A percentile compares a stretch with the other conserved stretches of the same genome.
These are phyloP conservation scores for Tipula vernalis DNA, from an alignment of 2,888 invertebrate genomes.

Conservation along the genomic window DNA sequence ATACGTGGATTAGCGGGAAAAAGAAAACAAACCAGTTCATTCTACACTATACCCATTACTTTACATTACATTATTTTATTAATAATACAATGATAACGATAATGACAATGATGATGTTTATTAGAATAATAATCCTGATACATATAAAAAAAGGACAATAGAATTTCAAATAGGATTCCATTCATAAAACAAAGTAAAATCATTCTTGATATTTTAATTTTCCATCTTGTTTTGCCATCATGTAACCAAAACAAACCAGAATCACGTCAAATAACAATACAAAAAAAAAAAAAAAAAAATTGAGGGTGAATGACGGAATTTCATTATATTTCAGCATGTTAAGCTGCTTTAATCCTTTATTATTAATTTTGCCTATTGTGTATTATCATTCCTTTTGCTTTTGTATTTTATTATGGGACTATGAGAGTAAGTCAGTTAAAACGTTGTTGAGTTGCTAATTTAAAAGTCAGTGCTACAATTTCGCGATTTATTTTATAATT, in stretches of 20 bases:
- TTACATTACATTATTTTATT: not conserved
- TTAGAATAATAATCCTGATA: not conserved
- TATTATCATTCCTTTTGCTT: not conserved
- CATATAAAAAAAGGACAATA: not conserved
- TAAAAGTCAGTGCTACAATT: not conserved
- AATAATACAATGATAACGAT: not conserved
- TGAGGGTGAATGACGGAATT: slow-evolving; percentile 4
- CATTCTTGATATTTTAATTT: not conserved
- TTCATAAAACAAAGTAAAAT: not conserved
- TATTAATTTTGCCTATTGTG: not conserved
- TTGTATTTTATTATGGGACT: not conserved
- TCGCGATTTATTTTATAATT: not conserved
- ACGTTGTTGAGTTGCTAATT: not conserved
- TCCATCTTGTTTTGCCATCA: not conserved
- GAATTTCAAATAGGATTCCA: not conserved
- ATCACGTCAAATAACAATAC: not conserved
- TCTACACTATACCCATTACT: not conserved
- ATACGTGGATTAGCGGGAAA: not conserved
- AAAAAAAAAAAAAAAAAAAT: not conserved
- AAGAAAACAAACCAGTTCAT: not conserved
- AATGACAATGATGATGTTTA: not conserved
- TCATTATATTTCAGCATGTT: not conserved
- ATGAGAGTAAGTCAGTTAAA: not conserved
- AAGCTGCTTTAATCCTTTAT: not conserved
- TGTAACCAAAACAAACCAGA: not conserved